Conservation (phyloP, 2,888 invertebrate genomes). For the Hemicrepidius hirtus region DNA sequence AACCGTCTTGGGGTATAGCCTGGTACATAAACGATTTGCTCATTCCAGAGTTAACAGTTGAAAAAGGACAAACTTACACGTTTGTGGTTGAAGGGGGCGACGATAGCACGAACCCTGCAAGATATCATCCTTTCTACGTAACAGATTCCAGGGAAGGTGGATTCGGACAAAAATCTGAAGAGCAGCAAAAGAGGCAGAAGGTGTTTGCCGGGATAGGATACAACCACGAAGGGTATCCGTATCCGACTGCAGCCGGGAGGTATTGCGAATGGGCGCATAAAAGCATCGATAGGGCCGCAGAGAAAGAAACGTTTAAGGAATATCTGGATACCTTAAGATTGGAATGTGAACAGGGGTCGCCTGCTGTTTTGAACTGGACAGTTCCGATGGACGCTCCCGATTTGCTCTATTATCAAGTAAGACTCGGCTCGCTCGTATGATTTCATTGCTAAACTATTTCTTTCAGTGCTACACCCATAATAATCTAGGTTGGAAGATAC, state of each 20-base stretch:
- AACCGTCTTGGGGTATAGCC: conserved; percentile 91
- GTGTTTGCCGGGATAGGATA: conserved; percentile 89
- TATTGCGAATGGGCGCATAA: conserved; percentile 93
- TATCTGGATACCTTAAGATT: conserved; percentile 85
- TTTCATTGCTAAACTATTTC: too few species aligned
- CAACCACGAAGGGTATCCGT: conserved; percentile 84
- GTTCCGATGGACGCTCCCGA: conserved; percentile 90
- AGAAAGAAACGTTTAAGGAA: conserved; percentile 84
- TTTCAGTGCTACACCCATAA: conserved; percentile 93
- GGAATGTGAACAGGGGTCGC: conserved; percentile 85
- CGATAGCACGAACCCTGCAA: conserved; percentile 86
- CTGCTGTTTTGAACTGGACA: conserved; percentile 88
- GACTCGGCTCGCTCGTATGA: too few species aligned
- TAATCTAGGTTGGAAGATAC: conserved; percentile 94
- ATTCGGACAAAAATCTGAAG: conserved; percentile 84
- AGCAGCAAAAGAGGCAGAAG: conserved; percentile 80
- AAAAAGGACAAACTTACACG: conserved; percentile 89
- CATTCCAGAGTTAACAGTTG: conserved; percentile 92
- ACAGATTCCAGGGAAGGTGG: conserved; percentile 91
- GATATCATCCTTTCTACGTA: conserved; percentile 94
- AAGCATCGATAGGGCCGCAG: conserved; percentile 82
- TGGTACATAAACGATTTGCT: conserved; percentile 95
- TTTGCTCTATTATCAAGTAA: conserved; percentile 93
- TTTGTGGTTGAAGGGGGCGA: conserved; percentile 91
- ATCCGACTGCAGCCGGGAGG: conserved; percentile 88